Conservation (phyloP, 2,888 invertebrate species). For the Acronicta leporina region DNA sequence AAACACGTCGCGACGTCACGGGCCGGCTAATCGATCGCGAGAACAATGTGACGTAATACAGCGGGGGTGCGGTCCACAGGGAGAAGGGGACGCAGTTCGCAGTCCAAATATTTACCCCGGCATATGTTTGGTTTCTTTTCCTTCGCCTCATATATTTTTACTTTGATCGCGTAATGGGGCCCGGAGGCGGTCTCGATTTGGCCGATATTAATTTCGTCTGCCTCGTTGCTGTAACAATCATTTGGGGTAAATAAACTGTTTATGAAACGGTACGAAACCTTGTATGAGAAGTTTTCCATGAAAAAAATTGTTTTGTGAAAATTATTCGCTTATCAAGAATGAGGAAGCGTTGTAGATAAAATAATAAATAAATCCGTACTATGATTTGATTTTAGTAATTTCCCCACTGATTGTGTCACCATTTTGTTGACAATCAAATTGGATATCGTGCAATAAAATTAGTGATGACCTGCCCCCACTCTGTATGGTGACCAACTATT, state of each 20-base stretch:
- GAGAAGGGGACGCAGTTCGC: slow-evolving; percentile 68
- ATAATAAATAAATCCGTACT: slow-evolving; percentile 37
- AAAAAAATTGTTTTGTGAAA: too few relatives aligned
- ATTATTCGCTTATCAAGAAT: too few relatives aligned
- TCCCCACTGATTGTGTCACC: slow-evolving; percentile 40
- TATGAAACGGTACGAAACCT: slow-evolving; percentile 49
- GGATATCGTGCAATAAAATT: slow-evolving; percentile 62
- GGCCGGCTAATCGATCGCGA: slow-evolving; percentile 82
- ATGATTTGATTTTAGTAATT: slow-evolving; percentile 40
- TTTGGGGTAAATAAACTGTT: slow-evolving; percentile 64
- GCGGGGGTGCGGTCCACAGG: slow-evolving; percentile 67
- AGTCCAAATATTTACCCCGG: slow-evolving; percentile 86
- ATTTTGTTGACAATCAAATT: slow-evolving; percentile 54
- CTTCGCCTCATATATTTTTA: slow-evolving; percentile 88
- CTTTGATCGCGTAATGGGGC: slow-evolving; percentile 85
- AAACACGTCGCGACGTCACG: slow-evolving; percentile 77
- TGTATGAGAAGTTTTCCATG: slow-evolving; percentile 25
- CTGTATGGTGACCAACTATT: slow-evolving; percentile 39
- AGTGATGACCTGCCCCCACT: slow-evolving; percentile 45
- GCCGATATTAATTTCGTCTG: slow-evolving; percentile 83
- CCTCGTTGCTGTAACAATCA: slow-evolving; percentile 63
- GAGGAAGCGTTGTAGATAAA: slow-evolving; percentile 9
- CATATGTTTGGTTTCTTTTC: slow-evolving; percentile 89
- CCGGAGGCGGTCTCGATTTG: slow-evolving; percentile 82
- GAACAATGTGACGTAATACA: slow-evolving; percentile 86